Evolutionary conservation across 2,888 invertebrate species (phyloP), one percentile per base, ranked within the genome.

Genomic region (Oscheius sp.): DNA sequence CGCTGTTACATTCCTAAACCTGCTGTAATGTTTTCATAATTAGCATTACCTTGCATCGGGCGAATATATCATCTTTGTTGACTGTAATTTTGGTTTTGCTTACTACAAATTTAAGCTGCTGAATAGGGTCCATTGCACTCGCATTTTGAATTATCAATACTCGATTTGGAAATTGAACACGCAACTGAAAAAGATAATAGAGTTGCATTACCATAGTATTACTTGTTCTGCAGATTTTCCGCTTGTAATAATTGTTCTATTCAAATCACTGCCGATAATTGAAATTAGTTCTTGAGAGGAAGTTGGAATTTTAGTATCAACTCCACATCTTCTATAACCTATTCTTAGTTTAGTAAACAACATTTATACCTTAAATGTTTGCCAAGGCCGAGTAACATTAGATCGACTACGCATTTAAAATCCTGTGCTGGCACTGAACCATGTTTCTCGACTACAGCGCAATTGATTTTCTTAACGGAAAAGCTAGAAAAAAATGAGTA

Each of bases 321-420:
- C 64, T 17, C 64, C 64, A 23, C 45, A 34, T 2, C 64, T 29
- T 48, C 64, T 58, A 42, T 5, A 58, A 39, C 20, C 15, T 10
- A 37, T 29, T 17, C 20, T n/a, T 45, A 10, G 1, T 31, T 65
- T 8, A 2, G 37, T 50, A 52, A 33, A 5, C 17, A 20, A 52
- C 3, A 31, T 6, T 15, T 27, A 1, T 37, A 75, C 69, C 75
- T 69, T 42, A 78, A 52, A 52, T 71, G 46, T 42, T 76, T 76
- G 39, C 78, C 78, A 23, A 78, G 70, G 4, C 78, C 78, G 0
- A 66, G 46, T n/a, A 78, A 72, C 78, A 78, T 78, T 17, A 70
- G 65, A 37, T 78, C 78, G 12, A 75, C 75, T 15, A 74, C 71
- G 23, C 72, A 69, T 52, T 69, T 52, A 1, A 76, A 53, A 8